A percentile compares a stretch with the other conserved stretches of the same genome.
These are phyloP conservation scores for Aphyosemion australe DNA, from an alignment of 2,113 vertebrate species.

Conservation along the genomic window DNA sequence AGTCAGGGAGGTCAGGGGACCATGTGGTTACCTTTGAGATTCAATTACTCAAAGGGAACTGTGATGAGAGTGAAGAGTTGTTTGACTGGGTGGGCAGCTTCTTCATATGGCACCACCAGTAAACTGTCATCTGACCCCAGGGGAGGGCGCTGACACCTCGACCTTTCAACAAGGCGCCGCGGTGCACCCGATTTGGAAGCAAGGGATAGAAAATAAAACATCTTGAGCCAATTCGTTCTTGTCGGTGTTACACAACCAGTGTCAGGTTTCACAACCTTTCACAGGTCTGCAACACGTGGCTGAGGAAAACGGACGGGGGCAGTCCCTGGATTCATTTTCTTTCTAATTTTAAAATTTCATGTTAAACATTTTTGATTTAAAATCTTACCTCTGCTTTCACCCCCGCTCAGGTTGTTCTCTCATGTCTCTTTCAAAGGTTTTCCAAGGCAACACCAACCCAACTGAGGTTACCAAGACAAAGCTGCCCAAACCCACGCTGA, in stretches of 20 bases:
- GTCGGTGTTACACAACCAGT: constrained; percentile 35
- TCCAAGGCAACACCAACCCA: constrained; percentile 94
- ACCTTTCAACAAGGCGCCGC: constrained; percentile 66
- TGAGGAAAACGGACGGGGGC: too few relatives aligned
- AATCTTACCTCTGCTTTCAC: background rate
- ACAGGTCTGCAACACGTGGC: too few relatives aligned
- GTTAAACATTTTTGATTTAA: too few relatives aligned
- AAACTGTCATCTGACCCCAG: constrained; percentile 60
- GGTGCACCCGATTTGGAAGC: constrained; percentile 30
- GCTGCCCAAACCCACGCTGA: constrained; percentile 90
- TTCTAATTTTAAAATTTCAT: background rate
- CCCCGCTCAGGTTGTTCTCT: background rate
- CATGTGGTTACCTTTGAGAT: constrained; percentile 43
- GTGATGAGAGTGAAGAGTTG: constrained; percentile 49
- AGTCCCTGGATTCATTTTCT: background rate
- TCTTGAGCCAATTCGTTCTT: constrained; percentile 42
- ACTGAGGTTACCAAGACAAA: constrained; percentile 85
- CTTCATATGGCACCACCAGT: constrained; percentile 43
- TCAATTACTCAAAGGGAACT: constrained; percentile 61
- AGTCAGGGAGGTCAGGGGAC: constrained; percentile 41
- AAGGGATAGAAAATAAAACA: constrained; percentile 37
- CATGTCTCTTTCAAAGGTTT: constrained; percentile 80
- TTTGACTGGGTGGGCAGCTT: constrained; percentile 51
- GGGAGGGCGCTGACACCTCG: constrained; percentile 49
- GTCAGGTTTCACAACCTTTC: constrained; percentile 47